These are phyloP conservation scores for Drosophila orosa DNA, from an alignment of 1,140 invertebrate genomes.

Conservation along the genomic window DNA sequence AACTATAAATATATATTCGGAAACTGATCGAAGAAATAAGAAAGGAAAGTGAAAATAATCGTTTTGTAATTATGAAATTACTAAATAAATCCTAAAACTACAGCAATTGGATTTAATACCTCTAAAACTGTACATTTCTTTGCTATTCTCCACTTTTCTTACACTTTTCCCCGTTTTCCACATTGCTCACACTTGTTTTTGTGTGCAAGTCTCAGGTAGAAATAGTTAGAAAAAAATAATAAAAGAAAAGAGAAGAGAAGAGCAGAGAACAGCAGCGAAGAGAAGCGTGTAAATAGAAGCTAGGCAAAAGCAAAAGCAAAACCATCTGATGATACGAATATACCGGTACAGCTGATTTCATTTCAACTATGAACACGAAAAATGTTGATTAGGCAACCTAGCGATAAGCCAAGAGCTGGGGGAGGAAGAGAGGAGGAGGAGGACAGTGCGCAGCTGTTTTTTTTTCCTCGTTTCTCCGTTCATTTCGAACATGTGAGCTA, in stretches of 20 bases:
- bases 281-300: constrained; percentile 29
- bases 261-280: too few species aligned
- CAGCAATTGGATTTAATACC: not conserved
- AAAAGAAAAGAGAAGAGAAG: constrained; percentile 36
- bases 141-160: constrained; percentile 18
- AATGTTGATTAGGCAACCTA: constrained; percentile 66
- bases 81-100: not conserved
- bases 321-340: constrained; percentile 74
- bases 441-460: constrained; percentile 59
- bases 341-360: constrained; percentile 81
- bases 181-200: constrained; percentile 25
- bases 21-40: not conserved
- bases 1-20: not conserved
- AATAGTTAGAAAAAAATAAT: not conserved
- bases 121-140: constrained; percentile 64
- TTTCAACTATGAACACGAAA: constrained; percentile 55
- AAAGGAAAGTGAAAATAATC: not conserved
- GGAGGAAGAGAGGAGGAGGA: constrained; percentile 5
- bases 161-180: constrained; percentile 24
- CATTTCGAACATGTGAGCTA: constrained; percentile 45
- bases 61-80: not conserved
- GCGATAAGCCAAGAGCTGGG: constrained; percentile 48
- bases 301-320: constrained; percentile 39
- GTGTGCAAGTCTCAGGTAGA: constrained; percentile 16
- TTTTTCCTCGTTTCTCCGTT: constrained; percentile 15